These are phyloP conservation scores for Tetheella fluctuosa DNA, from an alignment of 2,888 invertebrate species.

Conservation along the genomic window DNA sequence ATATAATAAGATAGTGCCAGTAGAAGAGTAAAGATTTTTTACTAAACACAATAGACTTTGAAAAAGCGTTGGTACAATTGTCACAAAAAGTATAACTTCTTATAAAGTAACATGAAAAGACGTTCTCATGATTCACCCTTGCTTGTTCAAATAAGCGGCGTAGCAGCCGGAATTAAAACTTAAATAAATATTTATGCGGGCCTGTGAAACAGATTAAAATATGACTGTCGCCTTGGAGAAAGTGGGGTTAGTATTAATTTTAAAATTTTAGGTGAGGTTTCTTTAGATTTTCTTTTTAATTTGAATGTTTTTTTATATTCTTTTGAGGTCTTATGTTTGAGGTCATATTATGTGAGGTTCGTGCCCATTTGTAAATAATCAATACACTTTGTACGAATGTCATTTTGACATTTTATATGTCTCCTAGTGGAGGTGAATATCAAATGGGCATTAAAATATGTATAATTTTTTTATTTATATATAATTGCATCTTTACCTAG, in stretches of 20 bases:
- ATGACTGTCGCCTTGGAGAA: slow-evolving; percentile 30
- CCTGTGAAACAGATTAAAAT: slow-evolving; percentile 59
- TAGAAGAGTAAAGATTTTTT: not conserved
- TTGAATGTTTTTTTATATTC: too few relatives aligned
- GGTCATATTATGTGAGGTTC: too few relatives aligned
- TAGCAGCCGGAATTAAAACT: slow-evolving; percentile 53
- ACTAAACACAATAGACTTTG: not conserved
- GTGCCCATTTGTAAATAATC: too few relatives aligned
- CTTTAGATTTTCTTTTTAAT: too few relatives aligned
- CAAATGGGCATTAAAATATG: too few relatives aligned
- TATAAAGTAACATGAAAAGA: slow-evolving; percentile 2
- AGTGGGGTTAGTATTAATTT: slow-evolving; percentile 24
- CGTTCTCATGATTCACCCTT: slow-evolving; percentile 24
- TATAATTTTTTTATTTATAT: too few relatives aligned
- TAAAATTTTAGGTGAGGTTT: not conserved
- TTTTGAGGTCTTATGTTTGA: too few relatives aligned
- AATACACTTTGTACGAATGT: too few relatives aligned
- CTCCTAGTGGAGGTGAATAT: too few relatives aligned
- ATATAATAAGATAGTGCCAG: too few relatives aligned
- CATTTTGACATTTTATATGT: too few relatives aligned
- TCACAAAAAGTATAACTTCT: slow-evolving; percentile 6
- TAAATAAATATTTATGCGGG: slow-evolving; percentile 67
- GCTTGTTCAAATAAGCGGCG: slow-evolving; percentile 34
- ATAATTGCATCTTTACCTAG: too few relatives aligned
- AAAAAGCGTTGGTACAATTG: not conserved